phyloP scores from a whole-genome alignment of 2,113 vertebrate genomes.

The Chauna torquata region DNA sequence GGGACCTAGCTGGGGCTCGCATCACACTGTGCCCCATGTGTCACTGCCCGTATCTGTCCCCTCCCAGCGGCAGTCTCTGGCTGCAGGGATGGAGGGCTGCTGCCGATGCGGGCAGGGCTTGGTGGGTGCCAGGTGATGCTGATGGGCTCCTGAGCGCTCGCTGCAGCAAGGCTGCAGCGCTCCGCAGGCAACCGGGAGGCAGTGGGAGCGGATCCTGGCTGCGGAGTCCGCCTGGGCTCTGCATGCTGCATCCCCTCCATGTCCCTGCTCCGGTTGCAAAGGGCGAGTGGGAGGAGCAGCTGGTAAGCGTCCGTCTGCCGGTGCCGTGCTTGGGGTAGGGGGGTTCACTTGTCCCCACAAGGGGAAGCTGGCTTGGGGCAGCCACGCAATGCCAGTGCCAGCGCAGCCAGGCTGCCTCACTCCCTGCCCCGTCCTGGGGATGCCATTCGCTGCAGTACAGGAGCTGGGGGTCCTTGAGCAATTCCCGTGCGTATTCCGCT shows the following conservation, averaged over 20 bases:
- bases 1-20: background rate
- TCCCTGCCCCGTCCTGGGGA: background rate
- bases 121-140: background rate
- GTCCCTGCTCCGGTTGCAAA: background rate
- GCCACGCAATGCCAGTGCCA: background rate
- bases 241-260: background rate
- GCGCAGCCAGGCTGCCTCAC: background rate
- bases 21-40: background rate
- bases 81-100: background rate
- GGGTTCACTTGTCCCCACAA: background rate
- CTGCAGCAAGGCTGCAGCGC: background rate
- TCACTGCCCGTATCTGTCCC: background rate
- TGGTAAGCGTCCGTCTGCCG: background rate
- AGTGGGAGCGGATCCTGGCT: background rate
- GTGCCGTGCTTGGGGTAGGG: accelerated
- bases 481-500: background rate
- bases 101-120: background rate
- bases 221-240: background rate
- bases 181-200: background rate
- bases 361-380: background rate
- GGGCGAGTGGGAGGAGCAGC: background rate
- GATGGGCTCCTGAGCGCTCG: background rate
- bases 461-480: no score
- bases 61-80: background rate
- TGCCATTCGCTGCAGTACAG: background rate